phyloP scores from a whole-genome alignment of 2,888 invertebrate species.

The Ectemnius continuus region DNA sequence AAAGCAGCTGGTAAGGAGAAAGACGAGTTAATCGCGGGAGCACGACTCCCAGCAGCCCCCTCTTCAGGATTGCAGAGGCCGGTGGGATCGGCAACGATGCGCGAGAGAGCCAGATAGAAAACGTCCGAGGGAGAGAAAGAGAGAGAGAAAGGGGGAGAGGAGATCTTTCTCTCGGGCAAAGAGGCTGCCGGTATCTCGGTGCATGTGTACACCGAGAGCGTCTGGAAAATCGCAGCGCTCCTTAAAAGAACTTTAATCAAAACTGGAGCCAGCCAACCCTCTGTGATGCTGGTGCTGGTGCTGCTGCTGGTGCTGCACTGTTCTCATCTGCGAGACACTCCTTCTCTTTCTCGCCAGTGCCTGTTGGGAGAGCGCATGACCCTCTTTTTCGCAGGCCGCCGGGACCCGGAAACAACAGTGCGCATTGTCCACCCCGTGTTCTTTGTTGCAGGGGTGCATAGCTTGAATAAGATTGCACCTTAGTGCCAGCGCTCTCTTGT shows the following conservation, averaged over 20 bases:
- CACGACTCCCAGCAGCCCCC: slow-evolving; percentile 9
- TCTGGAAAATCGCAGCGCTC: slow-evolving; percentile 40
- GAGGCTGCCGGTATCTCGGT: no score
- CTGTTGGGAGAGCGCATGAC: slow-evolving; percentile 26
- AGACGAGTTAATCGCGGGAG: slow-evolving; percentile 45
- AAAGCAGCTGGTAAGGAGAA: slow-evolving; percentile 44
- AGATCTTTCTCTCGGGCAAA: no score
- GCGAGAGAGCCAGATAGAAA: no score
- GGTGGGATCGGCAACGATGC: no score
- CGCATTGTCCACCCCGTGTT: slow-evolving; percentile 56
- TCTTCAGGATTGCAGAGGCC: no score
- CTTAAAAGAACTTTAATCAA: slow-evolving; percentile 64
- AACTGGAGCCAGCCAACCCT: slow-evolving; percentile 46
- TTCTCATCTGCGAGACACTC: slow-evolving; percentile 51
- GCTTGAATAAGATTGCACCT: no score
- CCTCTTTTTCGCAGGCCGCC: slow-evolving; percentile 33
- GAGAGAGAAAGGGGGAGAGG: no score
- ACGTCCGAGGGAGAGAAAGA: no score
- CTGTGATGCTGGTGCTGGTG: no score
- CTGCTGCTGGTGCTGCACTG: no score
- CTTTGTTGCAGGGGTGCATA: slow-evolving; percentile 19
- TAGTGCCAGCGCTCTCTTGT: no score
- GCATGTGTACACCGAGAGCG: slow-evolving; percentile 8
- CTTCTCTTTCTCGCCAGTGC: slow-evolving; percentile 43
- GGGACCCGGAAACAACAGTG: slow-evolving; percentile 37